Evolutionary conservation across 2,113 vertebrate species (phyloP), one percentile per base, ranked within the genome.

Genomic region (Brachyhypopomus occidentalis): DNA sequence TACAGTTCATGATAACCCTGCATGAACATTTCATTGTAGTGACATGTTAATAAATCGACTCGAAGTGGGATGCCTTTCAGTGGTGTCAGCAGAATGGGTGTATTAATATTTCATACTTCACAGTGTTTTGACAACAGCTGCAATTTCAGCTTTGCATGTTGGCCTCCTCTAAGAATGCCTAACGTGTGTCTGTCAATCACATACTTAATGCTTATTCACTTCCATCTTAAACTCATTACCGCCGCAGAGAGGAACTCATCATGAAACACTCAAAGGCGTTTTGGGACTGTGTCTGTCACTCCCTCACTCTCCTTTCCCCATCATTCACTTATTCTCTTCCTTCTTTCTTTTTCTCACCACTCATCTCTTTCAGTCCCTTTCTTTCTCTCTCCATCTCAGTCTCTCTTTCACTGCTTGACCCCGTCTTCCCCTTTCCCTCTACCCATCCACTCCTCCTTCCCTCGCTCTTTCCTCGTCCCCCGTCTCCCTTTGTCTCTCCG

Each of bases 71-170:
- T 30, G 72, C 41, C 30, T 75, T 41, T 69, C 52, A 45, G 8
- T 72, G 67, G 14, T 80, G 70, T 27, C 16, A 36, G 58, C 52
- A 80, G 25, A 72, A 34, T 22, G 23, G 23, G 17, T 45, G 34
- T 17, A 20, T 62, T 58, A 75, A 64, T 41, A 72, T 55, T 41
- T 75, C 55, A 75, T 17, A 67, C 48, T 59, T 73, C 41, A 84
- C 78, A 79, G 22, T 59, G 73, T 77, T 84, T 72, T 66, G 67
- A 77, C 74, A 81, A 80, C 73, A 75, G 25, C 72, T 62, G 12
- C 60, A 62, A 19, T 77, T 81, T 69, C 52, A 64, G n/a, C 74
- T 59, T 30, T 48, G 34, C 64, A 55, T 48, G 23, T 23, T 60
- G 38, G 69, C 52, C 20, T 41, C 62, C 20, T 38, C 58, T 72